Percentiles rank a stretch among this genome's conserved stretches.
phyloP scores from a whole-genome alignment of 1,140 invertebrate genomes.

The Drosophila asahinai region DNA sequence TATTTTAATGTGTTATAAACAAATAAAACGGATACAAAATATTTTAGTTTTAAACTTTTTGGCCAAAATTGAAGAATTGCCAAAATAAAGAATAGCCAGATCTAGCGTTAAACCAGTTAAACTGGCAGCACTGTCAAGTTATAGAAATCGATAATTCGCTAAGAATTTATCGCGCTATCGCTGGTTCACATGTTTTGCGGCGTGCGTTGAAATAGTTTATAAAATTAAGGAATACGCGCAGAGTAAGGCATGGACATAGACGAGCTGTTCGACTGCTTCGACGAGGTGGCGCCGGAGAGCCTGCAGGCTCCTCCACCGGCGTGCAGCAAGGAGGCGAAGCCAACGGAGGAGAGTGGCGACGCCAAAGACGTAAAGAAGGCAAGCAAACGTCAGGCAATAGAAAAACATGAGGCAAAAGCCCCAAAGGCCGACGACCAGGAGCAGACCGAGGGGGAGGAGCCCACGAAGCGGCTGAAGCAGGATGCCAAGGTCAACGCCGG shows the following conservation, averaged over 20 bases:
- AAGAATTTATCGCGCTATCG: constrained; percentile 8
- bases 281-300: constrained; percentile 56
- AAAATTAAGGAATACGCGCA: constrained; percentile 1
- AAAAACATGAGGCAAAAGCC: neutral
- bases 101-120: neutral
- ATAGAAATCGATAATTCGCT: neutral
- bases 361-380: constrained; percentile 17
- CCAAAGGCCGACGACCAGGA: neutral
- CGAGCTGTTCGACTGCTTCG: constrained; percentile 79
- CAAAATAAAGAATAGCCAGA: neutral
- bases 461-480: constrained; percentile 37
- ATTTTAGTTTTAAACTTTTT: too few relatives aligned
- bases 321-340: constrained; percentile 2
- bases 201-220: constrained; percentile 26
- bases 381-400: constrained; percentile 40
- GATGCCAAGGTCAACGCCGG: neutral
- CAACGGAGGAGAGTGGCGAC: constrained; percentile 1
- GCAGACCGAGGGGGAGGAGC: neutral
- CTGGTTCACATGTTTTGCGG: constrained; percentile 36
- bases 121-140: neutral
- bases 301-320: constrained; percentile 7
- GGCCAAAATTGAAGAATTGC: too few relatives aligned
- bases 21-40: too few relatives aligned
- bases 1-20: too few relatives aligned
- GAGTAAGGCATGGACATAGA: constrained; percentile 71